Conservation (phyloP, 2,113 vertebrate species). For the Dromaius novaehollandiae region DNA sequence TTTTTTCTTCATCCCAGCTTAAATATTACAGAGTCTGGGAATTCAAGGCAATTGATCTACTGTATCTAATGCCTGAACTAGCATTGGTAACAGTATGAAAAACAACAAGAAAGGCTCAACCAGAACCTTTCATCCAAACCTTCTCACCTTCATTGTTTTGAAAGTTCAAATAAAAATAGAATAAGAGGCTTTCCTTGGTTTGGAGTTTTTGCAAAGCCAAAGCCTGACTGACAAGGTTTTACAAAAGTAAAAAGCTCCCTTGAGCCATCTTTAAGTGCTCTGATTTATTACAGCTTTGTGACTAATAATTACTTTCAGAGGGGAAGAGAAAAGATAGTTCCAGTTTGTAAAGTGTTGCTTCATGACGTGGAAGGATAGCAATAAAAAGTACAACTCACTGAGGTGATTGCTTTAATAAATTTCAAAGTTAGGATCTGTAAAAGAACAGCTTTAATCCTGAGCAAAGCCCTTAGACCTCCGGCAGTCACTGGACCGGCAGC, state of each 20-base stretch:
- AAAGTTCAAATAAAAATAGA: not conserved
- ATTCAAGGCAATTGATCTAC: not conserved
- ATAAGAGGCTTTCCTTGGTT: not conserved
- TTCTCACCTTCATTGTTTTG: not conserved
- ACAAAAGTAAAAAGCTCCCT: not conserved
- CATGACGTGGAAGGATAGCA: not conserved
- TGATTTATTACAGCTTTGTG: conserved; percentile 30
- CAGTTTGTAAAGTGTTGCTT: not conserved
- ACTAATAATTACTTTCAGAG: conserved; percentile 41
- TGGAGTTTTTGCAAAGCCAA: conserved; percentile 4
- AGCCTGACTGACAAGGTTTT: not conserved
- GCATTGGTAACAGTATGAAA: not conserved
- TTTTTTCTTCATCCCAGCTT: not conserved
- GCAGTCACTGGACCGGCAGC: not conserved
- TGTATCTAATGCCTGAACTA: not conserved
- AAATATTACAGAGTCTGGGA: not conserved
- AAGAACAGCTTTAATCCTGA: not conserved
- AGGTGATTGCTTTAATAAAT: not conserved
- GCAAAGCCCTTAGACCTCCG: not conserved
- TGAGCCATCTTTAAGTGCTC: not conserved
- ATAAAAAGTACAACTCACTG: not conserved
- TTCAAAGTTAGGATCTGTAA: not conserved
- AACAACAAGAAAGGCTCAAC: not conserved
- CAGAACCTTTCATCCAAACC: not conserved
- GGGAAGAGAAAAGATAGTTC: conserved; percentile 17